Percentiles rank a stretch among this genome's conserved stretches.
These are phyloP conservation scores for Poicephalus meyeri DNA, from an alignment of 2,113 vertebrate genomes.

Conservation along the genomic window DNA sequence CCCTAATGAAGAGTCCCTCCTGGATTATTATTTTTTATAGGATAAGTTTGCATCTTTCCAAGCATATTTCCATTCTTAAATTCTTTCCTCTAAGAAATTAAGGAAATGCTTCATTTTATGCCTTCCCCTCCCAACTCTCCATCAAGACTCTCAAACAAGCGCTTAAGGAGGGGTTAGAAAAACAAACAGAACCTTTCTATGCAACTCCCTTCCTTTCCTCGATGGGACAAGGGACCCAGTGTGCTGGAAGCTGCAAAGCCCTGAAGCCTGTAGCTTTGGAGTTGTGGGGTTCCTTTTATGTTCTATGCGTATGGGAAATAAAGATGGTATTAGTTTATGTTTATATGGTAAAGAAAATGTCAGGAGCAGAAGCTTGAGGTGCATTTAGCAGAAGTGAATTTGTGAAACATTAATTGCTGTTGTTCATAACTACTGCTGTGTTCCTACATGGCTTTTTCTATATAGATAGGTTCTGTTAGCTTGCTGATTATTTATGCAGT, in stretches of 20 bases:
- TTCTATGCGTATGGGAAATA: constrained; percentile 31
- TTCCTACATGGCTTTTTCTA: constrained; percentile 27
- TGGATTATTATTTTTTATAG: background rate
- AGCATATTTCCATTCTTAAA: constrained; percentile 28
- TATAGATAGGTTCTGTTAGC: background rate
- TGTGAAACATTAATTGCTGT: constrained; percentile 54
- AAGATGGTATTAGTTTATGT: constrained; percentile 45
- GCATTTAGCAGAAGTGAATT: constrained; percentile 28
- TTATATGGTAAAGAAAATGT: constrained; percentile 18
- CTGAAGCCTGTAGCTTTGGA: background rate
- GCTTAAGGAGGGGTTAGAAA: constrained; percentile 67
- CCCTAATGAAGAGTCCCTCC: too few species aligned
- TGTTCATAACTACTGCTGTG: constrained; percentile 44
- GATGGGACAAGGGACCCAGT: constrained; percentile 66
- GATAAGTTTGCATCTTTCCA: background rate
- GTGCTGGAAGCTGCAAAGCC: constrained; percentile 38
- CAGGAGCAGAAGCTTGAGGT: constrained; percentile 20
- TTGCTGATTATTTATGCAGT: constrained; percentile 42
- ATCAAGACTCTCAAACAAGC: constrained; percentile 54
- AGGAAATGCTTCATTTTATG: constrained; percentile 54
- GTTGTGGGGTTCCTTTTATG: background rate
- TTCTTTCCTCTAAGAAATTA: constrained; percentile 41
- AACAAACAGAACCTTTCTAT: constrained; percentile 70
- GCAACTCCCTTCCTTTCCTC: constrained; percentile 45
- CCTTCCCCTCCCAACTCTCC: constrained; percentile 4